These are phyloP conservation scores for Phymanthus crucifer DNA, from an alignment of 92 coral and sea anemone species.

Conservation along the genomic window DNA sequence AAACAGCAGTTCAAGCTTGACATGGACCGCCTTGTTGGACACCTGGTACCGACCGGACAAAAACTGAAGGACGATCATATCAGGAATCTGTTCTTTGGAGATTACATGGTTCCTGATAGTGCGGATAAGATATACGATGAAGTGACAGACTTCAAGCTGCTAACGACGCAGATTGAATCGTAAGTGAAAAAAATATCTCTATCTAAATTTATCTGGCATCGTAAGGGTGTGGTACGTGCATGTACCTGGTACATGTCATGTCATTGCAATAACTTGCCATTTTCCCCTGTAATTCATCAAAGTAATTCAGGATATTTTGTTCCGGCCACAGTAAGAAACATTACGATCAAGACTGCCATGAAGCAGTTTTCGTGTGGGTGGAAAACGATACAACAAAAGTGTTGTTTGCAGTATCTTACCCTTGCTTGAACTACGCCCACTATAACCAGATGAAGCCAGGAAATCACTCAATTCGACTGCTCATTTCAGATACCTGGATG, in stretches of 20 bases:
- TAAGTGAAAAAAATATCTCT: constrained; percentile 31
- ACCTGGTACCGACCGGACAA: constrained; percentile 86
- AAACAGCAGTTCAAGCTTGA: constrained; percentile 86
- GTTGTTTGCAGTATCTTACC: too few species aligned
- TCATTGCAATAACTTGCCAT: too few species aligned
- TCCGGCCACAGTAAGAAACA: too few species aligned
- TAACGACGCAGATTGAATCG: constrained; percentile 91
- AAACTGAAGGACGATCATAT: constrained; percentile 94
- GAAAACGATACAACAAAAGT: too few species aligned
- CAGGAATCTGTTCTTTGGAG: constrained; percentile 97
- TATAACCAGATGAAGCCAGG: too few species aligned
- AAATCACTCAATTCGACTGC: neutral
- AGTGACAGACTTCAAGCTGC: constrained; percentile 69
- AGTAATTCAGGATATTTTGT: too few species aligned
- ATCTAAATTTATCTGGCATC: neutral
- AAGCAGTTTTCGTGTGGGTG: too few species aligned
- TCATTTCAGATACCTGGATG: constrained; percentile 79
- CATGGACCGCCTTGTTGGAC: constrained; percentile 86
- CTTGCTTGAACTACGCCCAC: too few species aligned
- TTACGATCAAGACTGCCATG: too few species aligned
- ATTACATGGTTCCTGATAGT: constrained; percentile 90
- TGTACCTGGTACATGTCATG: too few species aligned
- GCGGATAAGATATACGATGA: constrained; percentile 91
- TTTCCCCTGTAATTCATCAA: too few species aligned
- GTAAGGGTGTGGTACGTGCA: neutral